Evolutionary conservation across 2,888 invertebrate genomes (phyloP).

Genomic region (Stenodema calcarata): DNA sequence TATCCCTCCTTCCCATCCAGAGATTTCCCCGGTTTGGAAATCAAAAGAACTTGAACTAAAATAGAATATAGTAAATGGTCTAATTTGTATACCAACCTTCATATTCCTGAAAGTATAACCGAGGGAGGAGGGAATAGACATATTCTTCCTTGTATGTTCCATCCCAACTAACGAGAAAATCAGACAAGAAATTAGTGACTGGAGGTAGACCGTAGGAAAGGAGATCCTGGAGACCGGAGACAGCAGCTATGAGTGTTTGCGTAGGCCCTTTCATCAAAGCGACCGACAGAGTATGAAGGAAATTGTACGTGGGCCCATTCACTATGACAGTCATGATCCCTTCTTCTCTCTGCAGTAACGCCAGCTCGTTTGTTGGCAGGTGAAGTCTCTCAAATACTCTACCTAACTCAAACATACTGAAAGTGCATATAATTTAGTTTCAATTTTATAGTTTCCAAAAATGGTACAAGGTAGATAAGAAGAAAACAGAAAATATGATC

Average conservation of each 20-base stretch:
- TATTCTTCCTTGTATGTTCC: not conserved
- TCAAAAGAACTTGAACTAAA: not conserved
- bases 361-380: slow-evolving; percentile 26
- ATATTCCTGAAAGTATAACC: slow-evolving; percentile 14
- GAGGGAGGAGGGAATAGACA: slow-evolving; percentile 15
- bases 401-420: slow-evolving; percentile 34
- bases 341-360: not conserved
- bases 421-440: not conserved
- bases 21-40: too few relatives aligned
- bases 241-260: not conserved
- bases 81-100: not conserved
- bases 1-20: too few relatives aligned
- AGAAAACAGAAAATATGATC: too few relatives aligned
- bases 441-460: too few relatives aligned
- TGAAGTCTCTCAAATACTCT: not conserved
- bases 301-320: slow-evolving; percentile 14
- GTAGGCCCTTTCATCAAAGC: not conserved
- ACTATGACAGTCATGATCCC: slow-evolving; percentile 17
- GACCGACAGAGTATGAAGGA: not conserved
- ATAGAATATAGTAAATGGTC: too few relatives aligned
- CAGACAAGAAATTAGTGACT: not conserved
- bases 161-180: slow-evolving; percentile 35
- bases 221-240: slow-evolving; percentile 3
- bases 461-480: too few relatives aligned
- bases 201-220: slow-evolving; percentile 39